These are phyloP conservation scores for Oligia latruncula DNA, from an alignment of 2,888 invertebrate genomes.

Conservation along the genomic window DNA sequence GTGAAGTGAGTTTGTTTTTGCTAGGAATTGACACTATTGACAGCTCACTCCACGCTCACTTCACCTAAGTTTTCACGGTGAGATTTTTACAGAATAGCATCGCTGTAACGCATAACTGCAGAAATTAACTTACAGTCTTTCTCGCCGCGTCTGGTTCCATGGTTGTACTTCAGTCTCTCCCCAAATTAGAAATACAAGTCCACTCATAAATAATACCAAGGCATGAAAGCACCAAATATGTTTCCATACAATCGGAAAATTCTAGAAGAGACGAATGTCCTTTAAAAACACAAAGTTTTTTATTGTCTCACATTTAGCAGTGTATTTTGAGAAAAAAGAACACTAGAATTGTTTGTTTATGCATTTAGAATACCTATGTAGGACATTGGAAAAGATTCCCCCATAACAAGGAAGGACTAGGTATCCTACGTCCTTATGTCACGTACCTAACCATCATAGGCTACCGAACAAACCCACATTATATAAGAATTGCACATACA, in stretches of 20 bases:
- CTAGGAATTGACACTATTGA: no score
- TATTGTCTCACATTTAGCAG: not conserved
- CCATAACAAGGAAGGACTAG: conserved; percentile 4
- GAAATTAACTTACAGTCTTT: conserved; percentile 41
- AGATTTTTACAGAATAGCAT: no score
- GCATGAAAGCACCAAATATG: conserved; percentile 87
- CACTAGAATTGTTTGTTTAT: not conserved
- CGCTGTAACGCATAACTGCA: not conserved
- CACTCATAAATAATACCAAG: conserved; percentile 78
- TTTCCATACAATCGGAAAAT: conserved; percentile 79
- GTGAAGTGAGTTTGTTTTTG: no score
- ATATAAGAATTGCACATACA: conserved; percentile 51
- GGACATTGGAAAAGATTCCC: not conserved
- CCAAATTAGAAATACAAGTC: conserved; percentile 82
- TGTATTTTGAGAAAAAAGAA: not conserved
- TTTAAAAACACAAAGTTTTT: not conserved
- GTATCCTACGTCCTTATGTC: conserved; percentile 1
- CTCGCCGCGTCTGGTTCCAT: conserved; percentile 77
- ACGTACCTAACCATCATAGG: conserved; percentile 17
- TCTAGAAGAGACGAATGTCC: conserved; percentile 69
- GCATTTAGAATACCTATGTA: not conserved
- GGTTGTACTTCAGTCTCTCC: conserved; percentile 82
- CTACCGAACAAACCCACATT: conserved; percentile 28
- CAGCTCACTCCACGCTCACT: no score
- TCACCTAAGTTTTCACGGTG: no score